phyloP scores from a whole-genome alignment of 2,797 vertebrate genomes.

The Acanthurus tractus region DNA sequence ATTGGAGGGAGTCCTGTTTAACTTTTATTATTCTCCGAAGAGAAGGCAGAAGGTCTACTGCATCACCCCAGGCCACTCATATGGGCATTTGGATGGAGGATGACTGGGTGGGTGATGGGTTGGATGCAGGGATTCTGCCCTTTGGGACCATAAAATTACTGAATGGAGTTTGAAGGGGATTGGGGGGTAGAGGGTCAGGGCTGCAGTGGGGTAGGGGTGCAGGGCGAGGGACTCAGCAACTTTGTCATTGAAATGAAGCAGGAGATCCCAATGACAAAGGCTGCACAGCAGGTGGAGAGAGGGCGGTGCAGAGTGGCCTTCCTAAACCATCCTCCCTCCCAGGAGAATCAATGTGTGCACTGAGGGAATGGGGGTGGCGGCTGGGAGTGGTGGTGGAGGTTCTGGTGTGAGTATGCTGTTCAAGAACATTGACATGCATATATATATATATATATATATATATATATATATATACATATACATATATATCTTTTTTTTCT shows the following conservation, averaged over 20 bases:
- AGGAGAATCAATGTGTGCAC: constrained; percentile 24
- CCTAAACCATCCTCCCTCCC: constrained; percentile 11
- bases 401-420: not conserved
- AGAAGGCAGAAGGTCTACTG: constrained; percentile 13
- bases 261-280: constrained; percentile 87
- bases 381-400: not conserved
- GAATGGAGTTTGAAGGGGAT: constrained; percentile 44
- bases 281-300: constrained; percentile 94
- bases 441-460: no score
- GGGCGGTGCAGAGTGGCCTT: constrained; percentile 76
- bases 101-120: constrained; percentile 45
- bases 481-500: no score
- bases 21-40: not conserved
- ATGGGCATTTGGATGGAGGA: constrained; percentile 65
- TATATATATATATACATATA: no score
- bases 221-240: constrained; percentile 81
- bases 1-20: not conserved
- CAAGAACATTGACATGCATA: constrained; percentile 3
- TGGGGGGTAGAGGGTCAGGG: not conserved
- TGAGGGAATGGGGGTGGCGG: constrained; percentile 33
- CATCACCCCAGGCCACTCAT: constrained; percentile 40
- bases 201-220: not conserved
- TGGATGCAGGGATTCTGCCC: constrained; percentile 61
- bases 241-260: constrained; percentile 91
- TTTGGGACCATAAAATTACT: constrained; percentile 87